Conservation (phyloP, 35 echinoderm and acorn worm species). For the Holothuria glaberrima region DNA sequence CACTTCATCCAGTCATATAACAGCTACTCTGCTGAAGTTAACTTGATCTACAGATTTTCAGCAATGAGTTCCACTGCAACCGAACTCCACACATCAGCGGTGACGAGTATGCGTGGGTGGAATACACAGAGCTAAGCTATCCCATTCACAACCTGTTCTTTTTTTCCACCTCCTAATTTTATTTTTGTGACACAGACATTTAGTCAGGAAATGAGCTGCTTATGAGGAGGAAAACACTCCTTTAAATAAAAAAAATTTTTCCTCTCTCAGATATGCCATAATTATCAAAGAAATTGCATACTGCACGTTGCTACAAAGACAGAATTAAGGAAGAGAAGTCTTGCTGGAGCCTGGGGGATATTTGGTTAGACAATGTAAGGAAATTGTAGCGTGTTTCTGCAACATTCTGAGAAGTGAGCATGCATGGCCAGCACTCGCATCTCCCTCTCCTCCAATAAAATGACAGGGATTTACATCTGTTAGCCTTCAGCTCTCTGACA, state of each 20-base stretch:
- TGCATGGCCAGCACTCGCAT: too few relatives aligned
- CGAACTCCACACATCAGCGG: too few relatives aligned
- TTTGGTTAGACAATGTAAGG: conserved; percentile 10
- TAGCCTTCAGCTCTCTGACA: too few relatives aligned
- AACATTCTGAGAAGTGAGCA: too few relatives aligned
- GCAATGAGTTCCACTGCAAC: too few relatives aligned
- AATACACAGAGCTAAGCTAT: background rate
- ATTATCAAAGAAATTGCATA: background rate
- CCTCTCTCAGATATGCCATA: background rate
- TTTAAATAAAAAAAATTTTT: background rate
- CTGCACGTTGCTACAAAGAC: too few relatives aligned
- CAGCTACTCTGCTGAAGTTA: too few relatives aligned
- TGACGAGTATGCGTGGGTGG: background rate
- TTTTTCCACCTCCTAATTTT: conserved; percentile 18
- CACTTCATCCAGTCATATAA: too few relatives aligned
- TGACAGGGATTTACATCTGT: too few relatives aligned
- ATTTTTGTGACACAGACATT: conserved; percentile 29
- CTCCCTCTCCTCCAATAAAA: too few relatives aligned
- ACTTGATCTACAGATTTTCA: too few relatives aligned
- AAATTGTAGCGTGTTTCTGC: conserved; percentile 11
- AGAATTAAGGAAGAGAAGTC: too few relatives aligned
- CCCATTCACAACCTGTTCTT: conserved; percentile 9
- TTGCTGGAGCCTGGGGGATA: background rate
- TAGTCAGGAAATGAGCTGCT: conserved; percentile 38
- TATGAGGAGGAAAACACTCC: background rate